Evolutionary conservation across 2,113 vertebrate genomes (phyloP).

Genomic region (Myxocyprinus asiaticus): DNA sequence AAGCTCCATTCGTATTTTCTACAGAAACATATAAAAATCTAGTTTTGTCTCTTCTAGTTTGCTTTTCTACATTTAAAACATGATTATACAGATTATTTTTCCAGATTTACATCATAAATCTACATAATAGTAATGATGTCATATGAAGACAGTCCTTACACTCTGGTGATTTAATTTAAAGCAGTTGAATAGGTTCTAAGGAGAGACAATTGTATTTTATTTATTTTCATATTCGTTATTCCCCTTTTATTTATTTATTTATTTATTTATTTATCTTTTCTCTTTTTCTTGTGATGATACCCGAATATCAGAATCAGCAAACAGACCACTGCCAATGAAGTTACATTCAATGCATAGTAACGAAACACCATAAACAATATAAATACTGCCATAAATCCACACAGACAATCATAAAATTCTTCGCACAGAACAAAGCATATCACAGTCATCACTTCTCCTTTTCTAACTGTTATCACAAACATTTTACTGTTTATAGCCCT

Average conservation of each 20-base stretch:
- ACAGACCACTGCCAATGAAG: neutral
- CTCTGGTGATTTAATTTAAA: constrained; percentile 33
- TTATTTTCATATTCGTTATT: too few species aligned
- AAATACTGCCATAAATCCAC: neutral
- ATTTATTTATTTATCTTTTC: neutral
- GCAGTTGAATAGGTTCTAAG: neutral
- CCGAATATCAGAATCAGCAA: neutral
- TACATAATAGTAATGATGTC: neutral
- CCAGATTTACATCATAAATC: neutral
- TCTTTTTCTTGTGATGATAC: neutral
- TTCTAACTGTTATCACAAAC: neutral
- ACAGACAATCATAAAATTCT: neutral
- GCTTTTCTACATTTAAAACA: neutral
- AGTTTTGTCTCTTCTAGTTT: neutral
- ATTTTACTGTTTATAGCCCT: neutral
- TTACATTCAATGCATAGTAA: neutral
- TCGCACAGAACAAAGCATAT: neutral
- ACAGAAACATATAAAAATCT: neutral
- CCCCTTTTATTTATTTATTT: too few species aligned
- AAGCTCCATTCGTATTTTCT: neutral
- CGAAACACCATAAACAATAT: neutral
- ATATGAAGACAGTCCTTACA: neutral
- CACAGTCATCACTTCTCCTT: neutral
- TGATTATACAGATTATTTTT: constrained; percentile 4
- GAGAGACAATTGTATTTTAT: neutral